Base-by-base conservation (phyloP, 2,888 invertebrate genomes). In the Nomada goodeniana region DNA sequence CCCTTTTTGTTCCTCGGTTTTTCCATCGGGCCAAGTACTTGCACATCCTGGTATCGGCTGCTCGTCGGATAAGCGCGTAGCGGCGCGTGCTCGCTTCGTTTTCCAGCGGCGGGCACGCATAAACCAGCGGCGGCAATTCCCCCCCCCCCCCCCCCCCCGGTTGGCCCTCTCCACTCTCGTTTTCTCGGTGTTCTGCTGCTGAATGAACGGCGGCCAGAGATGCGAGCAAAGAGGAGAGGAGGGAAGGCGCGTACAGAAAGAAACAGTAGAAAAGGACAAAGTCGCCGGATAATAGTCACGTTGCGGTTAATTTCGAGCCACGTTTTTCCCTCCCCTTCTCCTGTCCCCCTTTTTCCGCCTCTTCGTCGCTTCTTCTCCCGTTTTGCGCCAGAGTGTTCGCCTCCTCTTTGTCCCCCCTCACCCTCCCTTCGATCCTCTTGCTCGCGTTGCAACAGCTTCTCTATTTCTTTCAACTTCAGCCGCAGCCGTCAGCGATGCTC, bases 291-390 rank as follows among this genome's bases (percentile, higher is more conserved):
- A 88, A 86, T 85, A 89, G 88, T 88, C 84, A 79, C 84, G 87
- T 87, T 88, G 87, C 80, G 87, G 87, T 88, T 88, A 87, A 88
- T 88, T 88, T 87, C 83, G 83, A 86, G 84, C 81, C 77, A 75
- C 83, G 73, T 83, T 83, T 63, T 64, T 74, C 57, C 82, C 69
- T 69, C 72, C 67, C 18, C 75, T 63, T 59, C 26, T 50, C 59
- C 55, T 47, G 36, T 36, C 59, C 20, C 76, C 50, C 63, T 73
- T 63, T 65, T 23, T 70, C 71, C 76, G 74, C 44, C 71, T 80
- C 70, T 67, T 61, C 57, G 73, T 61, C 61, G 47, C 64, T 53
- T 53, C 50, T 50, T 18, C 50, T 11, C 50, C 50, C 11, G 50
- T 50, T 50, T 50, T 50, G 36, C 50, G 15, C 20, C 53, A 9